phyloP scores from a whole-genome alignment of 2,113 vertebrate genomes.

The Origma solitaria region DNA sequence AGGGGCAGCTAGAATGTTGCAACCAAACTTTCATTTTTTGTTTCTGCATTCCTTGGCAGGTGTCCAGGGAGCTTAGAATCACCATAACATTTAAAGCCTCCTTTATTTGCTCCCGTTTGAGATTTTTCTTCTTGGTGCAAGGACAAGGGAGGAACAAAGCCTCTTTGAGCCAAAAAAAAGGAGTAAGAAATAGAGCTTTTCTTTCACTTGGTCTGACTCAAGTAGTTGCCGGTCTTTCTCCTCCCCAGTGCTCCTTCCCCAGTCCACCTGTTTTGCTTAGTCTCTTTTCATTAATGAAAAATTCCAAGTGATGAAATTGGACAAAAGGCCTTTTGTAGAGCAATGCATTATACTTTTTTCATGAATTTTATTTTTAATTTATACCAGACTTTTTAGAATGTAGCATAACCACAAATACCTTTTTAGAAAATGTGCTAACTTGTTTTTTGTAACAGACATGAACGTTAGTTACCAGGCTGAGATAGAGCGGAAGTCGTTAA shows the following conservation, averaged over 20 bases:
- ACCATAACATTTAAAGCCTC: background rate
- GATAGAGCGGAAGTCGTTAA: background rate
- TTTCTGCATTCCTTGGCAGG: background rate
- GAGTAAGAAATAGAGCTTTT: background rate
- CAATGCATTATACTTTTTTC: background rate
- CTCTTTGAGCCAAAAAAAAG: background rate
- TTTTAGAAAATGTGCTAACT: background rate
- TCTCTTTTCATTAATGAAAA: background rate
- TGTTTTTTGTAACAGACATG: background rate
- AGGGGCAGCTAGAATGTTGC: background rate
- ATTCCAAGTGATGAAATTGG: background rate
- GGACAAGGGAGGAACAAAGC: background rate
- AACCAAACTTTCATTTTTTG: background rate
- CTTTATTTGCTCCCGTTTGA: background rate
- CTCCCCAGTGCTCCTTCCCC: background rate
- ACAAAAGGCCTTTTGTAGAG: background rate
- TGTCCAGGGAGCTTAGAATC: background rate
- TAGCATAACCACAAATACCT: background rate
- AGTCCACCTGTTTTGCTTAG: background rate
- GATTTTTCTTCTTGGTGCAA: background rate
- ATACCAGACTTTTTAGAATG: background rate
- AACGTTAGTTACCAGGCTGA: background rate
- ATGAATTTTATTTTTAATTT: conserved; percentile 15
- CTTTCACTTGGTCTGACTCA: background rate
- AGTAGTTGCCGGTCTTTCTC: background rate